Percentiles rank a stretch among this genome's conserved stretches.
Conservation (phyloP, 2,797 vertebrate species). For the Takifugu ocellatus region DNA sequence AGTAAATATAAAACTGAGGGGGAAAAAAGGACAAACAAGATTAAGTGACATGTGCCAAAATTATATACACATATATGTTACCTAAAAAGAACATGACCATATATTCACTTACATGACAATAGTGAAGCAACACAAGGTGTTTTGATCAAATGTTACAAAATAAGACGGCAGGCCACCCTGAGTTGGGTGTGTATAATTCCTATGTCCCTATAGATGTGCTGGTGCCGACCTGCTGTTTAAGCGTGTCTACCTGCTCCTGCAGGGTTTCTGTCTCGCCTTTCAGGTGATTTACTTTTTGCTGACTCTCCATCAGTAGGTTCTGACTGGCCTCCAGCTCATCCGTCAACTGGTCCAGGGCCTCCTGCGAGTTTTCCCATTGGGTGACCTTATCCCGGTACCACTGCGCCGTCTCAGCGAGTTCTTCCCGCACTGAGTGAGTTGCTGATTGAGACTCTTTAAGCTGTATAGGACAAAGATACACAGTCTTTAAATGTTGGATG, state of each 20-base stretch:
- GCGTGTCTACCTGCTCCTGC: constrained; percentile 42
- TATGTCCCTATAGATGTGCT: neutral
- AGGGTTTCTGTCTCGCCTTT: constrained; percentile 45
- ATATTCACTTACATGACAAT: neutral
- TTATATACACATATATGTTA: constrained; percentile 24
- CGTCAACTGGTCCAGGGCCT: constrained; percentile 65
- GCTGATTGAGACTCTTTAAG: constrained; percentile 44
- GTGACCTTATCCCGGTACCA: constrained; percentile 62
- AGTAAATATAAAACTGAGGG: constrained; percentile 77
- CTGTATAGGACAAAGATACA: constrained; percentile 15
- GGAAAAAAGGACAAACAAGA: constrained; percentile 70
- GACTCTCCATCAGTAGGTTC: constrained; percentile 47
- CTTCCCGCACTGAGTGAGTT: constrained; percentile 38
- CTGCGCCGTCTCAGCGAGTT: constrained; percentile 60
- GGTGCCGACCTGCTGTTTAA: constrained; percentile 53
- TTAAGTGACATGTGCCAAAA: constrained; percentile 61
- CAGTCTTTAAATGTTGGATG: neutral
- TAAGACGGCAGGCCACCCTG: too few relatives aligned
- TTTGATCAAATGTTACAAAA: too few relatives aligned
- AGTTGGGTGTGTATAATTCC: too few relatives aligned
- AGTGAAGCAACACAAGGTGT: too few relatives aligned
- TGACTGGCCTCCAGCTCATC: constrained; percentile 65
- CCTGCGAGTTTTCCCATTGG: constrained; percentile 68
- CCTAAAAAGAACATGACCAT: constrained; percentile 4
- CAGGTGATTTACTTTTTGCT: constrained; percentile 39